phyloP scores from a whole-genome alignment of 2,888 invertebrate species.

The Pimpla rufipes region DNA sequence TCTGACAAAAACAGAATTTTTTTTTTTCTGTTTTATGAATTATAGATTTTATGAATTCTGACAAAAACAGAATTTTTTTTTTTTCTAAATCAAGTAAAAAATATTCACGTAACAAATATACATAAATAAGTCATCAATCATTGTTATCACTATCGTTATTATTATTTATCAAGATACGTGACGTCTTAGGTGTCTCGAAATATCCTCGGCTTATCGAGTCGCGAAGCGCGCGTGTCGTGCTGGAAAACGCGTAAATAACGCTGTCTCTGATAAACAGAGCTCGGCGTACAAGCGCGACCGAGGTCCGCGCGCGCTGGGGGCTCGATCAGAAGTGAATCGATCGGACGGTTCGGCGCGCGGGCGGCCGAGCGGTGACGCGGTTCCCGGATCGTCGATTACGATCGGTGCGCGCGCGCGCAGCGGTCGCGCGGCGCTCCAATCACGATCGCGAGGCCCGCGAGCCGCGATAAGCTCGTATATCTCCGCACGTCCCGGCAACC shows the following conservation, averaged over 20 bases:
- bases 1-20: no score
- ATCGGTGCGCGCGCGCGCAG: constrained; percentile 18
- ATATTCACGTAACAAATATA: no score
- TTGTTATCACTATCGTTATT: background rate
- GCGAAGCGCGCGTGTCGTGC: background rate
- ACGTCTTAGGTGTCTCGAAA: constrained; percentile 2
- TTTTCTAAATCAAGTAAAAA: no score
- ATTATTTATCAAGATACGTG: background rate
- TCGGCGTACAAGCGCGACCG: no score
- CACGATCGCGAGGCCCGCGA: constrained; percentile 41
- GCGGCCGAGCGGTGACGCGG: constrained; percentile 22
- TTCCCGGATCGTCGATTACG: constrained; percentile 62
- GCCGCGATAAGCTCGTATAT: constrained; percentile 46
- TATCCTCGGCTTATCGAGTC: constrained; percentile 7
- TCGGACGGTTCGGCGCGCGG: constrained; percentile 24
- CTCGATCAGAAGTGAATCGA: constrained; percentile 51
- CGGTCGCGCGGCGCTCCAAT: constrained; percentile 25
- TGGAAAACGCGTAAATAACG: constrained; percentile 39
- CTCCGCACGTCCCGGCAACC: constrained; percentile 29
- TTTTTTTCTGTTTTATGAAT: no score
- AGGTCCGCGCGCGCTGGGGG: constrained; percentile 4
- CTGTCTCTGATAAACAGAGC: background rate
- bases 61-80: no score
- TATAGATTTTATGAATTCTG: no score
- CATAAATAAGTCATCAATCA: no score